Base-by-base conservation (phyloP, 2,888 invertebrate species). In the Eilema depressum region DNA sequence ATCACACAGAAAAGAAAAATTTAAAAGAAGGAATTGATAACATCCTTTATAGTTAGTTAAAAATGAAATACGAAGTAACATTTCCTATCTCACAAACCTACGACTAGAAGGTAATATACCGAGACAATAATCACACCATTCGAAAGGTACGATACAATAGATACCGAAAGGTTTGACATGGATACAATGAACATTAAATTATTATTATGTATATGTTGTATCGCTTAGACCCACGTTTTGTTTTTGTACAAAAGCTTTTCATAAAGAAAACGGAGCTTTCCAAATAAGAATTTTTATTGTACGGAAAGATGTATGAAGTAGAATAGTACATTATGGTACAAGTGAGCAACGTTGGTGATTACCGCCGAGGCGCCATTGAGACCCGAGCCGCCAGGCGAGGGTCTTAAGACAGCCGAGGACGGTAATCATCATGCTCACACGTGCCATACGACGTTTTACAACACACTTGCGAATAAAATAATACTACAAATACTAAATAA, bases 81-180 rank as follows among this genome's bases (percentile, higher is more conserved):
- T 53, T n/a, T n/a, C 8, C 53, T 53, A 53, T 10, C 53, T 53
- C 53, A 33, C 23, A 12, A 62, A 62, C 12, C 17, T 41, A 17
- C 41, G 41, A 41, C 17, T 12, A 20, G 10, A 61, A n/a, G 28
- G 61, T 28, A 20, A n/a, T 14, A 3, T 33, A 33, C 37, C 33
- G 62, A 33, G 33, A 62, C 33, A 62, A 62, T 62, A n/a, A 53
- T 62, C 62, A 62, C 33, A 33, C 62, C 33, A 30, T 62, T 28
- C 23, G 23, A 14, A 33, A 62, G 33, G n/a, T 33, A 33, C 30
- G 62, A 30, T 62, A 33, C 33, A 33, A 33, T 33, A n/a, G 14
- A 37, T 23, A 25, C n/a, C 23, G 33, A 62, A 23, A 37, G 12
- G 4, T 62, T 26, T n/a, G 14, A 23, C 12, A 14, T 62, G 12